Base-by-base conservation (phyloP, 2,888 invertebrate genomes). In the Diaperis boleti region DNA sequence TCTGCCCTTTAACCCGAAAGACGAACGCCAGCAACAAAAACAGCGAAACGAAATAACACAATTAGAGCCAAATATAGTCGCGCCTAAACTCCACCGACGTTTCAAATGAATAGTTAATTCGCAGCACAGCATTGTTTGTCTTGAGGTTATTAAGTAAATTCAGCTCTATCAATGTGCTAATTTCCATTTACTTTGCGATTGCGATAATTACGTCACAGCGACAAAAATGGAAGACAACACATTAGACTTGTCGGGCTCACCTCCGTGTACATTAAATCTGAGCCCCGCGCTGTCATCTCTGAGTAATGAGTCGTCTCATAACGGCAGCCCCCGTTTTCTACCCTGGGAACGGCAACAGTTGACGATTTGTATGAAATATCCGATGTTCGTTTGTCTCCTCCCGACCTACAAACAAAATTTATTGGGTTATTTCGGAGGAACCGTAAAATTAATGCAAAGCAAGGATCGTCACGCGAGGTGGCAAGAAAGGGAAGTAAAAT, bases 241-340 rank as follows among this genome's bases (percentile, higher is more conserved):
- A 55, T 55, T 55, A 55, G 17, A 31, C 42, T 11, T 55, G 54
- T 55, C 54, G 29, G 14, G 56, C 33, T 56, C 45, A 44, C 35
- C 35, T 45, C 35, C 7, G 13, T 37, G 57, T 57, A 45, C 45
- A 57, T 45, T 57, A 57, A 57, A 57, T 45, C 57, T 37, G 14
- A 15, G 29, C 11, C 35, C 6, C 3, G n/a, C 11, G 35, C 33
- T 42, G 42, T 55, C 55, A 55, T 41, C 55, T 55, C 31, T 57
- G 57, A 57, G 45, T 45, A 57, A 57, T 57, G 57, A 57, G 37
- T 14, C 10, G 56, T 45, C 37, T 56, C 29, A 52, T 42, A 54
- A 6, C 29, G 10, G 29, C 41, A 42, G 10, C 26, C 41, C 41
- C 14, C 8, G 31, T 54, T 31, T 42, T 22, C 17, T 22, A 11